Base-by-base conservation (phyloP, 2,113 vertebrate species). In the Sceloporus tristichus region DNA sequence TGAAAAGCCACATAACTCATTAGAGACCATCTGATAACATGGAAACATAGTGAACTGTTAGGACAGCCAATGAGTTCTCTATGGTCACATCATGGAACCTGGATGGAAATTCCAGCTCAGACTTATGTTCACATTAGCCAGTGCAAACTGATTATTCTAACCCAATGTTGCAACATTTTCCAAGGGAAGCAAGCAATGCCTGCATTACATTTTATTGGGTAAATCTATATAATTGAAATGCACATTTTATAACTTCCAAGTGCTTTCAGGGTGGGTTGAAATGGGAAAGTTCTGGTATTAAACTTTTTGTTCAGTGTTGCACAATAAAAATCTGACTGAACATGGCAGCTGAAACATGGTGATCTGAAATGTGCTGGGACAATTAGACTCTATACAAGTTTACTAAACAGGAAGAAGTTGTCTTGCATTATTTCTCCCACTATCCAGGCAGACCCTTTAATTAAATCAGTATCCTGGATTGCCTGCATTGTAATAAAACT, bases 401-500 rank as follows among this genome's bases (percentile, higher is more conserved):
- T 91, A 91, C 90, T 93, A 91, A 96, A 93, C 76, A 91, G 89
- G 77, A 94, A 86, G 95, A 96, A 96, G 93, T 89, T 94, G 84
- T 53, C 56, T 81, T 68, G 42, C n/a, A 95, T 76, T 89, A 81
- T 84, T 94, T 93, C 87, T 89, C 91, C 96, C 93, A 95, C 8
- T 54, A 93, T 91, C 93, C 94, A 95, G 59, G 59, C 59, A 62
- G 96, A 93, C 91, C 91, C 85, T 95, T 97, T 97, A 97, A 97
- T 96, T 97, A 95, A 95, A 59, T 0, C 93, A 94, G 91, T 95
- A 96, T 95, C 90, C 19, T 0, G 92, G 96, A 96, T 94, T 96
- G 96, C 96, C 96, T 97, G 95, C 93, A 96, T 96, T 97, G 96
- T 96, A 97, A 97, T 96, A 97, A 96, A 97, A 97, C 96, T 96